These are phyloP conservation scores for Muschampia plurimacula DNA, from an alignment of 2,888 invertebrate genomes.

Conservation along the genomic window DNA sequence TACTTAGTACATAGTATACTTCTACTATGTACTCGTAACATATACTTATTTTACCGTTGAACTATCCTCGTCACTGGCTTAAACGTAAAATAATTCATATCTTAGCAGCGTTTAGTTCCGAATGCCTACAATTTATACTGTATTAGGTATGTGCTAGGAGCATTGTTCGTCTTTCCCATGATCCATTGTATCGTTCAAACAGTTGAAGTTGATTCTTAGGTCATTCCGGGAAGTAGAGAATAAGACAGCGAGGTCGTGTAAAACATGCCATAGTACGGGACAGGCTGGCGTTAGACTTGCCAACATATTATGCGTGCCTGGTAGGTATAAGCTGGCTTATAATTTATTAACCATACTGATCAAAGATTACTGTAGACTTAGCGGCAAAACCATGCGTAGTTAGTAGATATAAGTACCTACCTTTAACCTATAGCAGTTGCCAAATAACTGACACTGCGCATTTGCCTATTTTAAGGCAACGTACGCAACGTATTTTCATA, in stretches of 20 bases:
- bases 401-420: no score
- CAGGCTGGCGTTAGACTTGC: constrained; percentile 39
- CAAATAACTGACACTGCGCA: no score
- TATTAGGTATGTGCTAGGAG: constrained; percentile 5
- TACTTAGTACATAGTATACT: no score
- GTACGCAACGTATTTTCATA: no score
- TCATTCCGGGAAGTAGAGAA: constrained; percentile 56
- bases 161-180: constrained; percentile 36
- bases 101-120: constrained; percentile 16
- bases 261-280: constrained; percentile 65
- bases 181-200: constrained; percentile 43
- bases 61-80: not conserved
- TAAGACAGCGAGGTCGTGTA: constrained; percentile 57
- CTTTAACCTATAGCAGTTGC: no score
- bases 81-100: not conserved
- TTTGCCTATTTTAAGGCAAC: no score
- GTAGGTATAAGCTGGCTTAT: not conserved
- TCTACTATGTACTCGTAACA: not conserved
- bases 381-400: no score
- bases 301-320: constrained; percentile 11
- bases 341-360: no score
- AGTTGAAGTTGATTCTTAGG: constrained; percentile 50
- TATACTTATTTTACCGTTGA: not conserved
- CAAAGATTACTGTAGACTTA: no score
- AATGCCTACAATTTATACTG: constrained; percentile 24